Base-by-base conservation (phyloP, 2,888 invertebrate genomes). In the Dicyrtomina minuta region DNA sequence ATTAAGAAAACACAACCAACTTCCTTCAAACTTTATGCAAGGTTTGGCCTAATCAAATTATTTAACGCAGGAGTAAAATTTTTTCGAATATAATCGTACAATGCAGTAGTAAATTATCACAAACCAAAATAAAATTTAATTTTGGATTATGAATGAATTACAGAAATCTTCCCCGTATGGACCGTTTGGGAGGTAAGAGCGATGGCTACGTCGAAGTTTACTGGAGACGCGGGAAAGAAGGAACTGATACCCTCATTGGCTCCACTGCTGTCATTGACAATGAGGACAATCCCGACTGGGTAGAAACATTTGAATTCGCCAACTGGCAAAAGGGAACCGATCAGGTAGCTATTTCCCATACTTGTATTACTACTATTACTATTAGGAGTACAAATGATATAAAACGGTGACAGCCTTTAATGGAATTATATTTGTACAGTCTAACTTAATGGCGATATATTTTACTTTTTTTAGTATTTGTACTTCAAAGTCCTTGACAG, bases 151-250 rank as follows among this genome's bases (percentile, higher is more conserved):
- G 46, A 17, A n/a, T n/a, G n/a, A n/a, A n/a, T n/a, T n/a, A n/a
- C n/a, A 75, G 76, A 51, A 61, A 67, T 44, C 6, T 77, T 4
- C 75, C 77, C n/a, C 72, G 72, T 51, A 72, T 72, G 56, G 77
- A 77, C 51, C 68, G 56, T n/a, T 67, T 70, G 49, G 68, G 72
- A 51, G 74, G 74, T 1, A 71, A 75, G 55, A 75, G 72, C 43
- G 77, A 79, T 33, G 74, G 77, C 2, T 79, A 76, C 61, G 75
- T 79, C 4, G 75, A 74, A 51, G 72, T 71, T 46, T 75, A 74
- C 68, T 75, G 74, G 66, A 61, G 75, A 13, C 68, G 70, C 13
- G 77, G 76, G 12, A 61, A 71, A 44, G 75, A 73, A 20, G 76
- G 76, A 0, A 72, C 71, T 17, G 74, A 78, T 44, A 73, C 53